Evolutionary conservation across 2,113 vertebrate genomes (phyloP).

Genomic region (Triplophysa dalaica): DNA sequence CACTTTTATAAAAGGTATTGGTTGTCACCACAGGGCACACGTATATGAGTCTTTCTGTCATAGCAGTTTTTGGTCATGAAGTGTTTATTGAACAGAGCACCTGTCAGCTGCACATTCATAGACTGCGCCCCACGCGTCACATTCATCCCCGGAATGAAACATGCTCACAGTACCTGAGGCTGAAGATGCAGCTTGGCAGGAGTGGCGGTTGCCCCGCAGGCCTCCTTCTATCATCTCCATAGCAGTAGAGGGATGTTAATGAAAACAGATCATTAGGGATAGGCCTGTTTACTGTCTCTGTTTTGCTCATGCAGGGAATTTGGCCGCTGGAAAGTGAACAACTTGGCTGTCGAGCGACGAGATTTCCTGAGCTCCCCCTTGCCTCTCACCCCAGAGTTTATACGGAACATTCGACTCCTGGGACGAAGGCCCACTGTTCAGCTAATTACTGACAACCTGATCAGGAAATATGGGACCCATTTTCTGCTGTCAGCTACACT

Average conservation of each 20-base stretch:
- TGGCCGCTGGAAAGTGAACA: constrained; percentile 98
- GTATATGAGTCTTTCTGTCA: constrained; percentile 48
- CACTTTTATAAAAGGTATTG: constrained; percentile 28
- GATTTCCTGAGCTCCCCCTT: constrained; percentile 90
- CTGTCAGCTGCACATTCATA: constrained; percentile 53
- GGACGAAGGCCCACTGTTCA: constrained; percentile 89
- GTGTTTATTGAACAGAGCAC: constrained; percentile 59
- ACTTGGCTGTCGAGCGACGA: constrained; percentile 90
- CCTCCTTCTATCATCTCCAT: constrained; percentile 5
- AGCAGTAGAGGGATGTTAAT: constrained; percentile 33
- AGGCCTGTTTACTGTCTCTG: constrained; percentile 32
- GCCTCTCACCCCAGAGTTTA: constrained; percentile 91
- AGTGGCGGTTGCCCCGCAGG: constrained; percentile 3
- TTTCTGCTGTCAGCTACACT: constrained; percentile 93
- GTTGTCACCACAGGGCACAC: constrained; percentile 29
- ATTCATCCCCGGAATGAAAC: constrained; percentile 44
- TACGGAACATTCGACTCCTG: constrained; percentile 91
- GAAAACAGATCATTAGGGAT: constrained; percentile 41
- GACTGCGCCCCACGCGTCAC: constrained; percentile 20
- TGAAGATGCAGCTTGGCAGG: constrained; percentile 41
- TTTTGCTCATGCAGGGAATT: constrained; percentile 84
- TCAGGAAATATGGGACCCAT: constrained; percentile 98
- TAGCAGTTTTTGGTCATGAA: constrained; percentile 52
- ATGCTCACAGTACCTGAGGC: constrained; percentile 42
- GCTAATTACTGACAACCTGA: constrained; percentile 93